Evolutionary conservation across 2,888 invertebrate genomes (phyloP).

Genomic region (Aleiodes alternator): DNA sequence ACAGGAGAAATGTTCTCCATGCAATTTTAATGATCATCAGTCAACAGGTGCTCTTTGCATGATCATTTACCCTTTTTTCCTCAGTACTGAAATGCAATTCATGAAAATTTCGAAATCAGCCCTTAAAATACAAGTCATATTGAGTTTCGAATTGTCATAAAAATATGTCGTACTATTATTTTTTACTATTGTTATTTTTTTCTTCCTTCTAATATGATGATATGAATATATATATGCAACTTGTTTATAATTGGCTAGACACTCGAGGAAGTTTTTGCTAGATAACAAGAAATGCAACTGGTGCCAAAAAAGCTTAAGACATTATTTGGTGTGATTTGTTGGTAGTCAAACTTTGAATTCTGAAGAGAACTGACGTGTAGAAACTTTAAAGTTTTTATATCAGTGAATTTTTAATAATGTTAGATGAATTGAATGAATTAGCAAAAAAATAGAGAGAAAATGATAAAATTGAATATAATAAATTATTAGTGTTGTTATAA

Average conservation of each 20-base stretch:
- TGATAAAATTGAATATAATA: not conserved
- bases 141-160: too few species aligned
- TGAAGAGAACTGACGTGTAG: conserved; percentile 19
- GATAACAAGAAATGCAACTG: conserved; percentile 12
- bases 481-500: not conserved
- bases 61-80: too few species aligned
- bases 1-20: too few species aligned
- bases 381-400: conserved; percentile 7
- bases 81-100: too few species aligned
- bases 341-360: conserved; percentile 39
- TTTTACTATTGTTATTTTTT: not conserved
- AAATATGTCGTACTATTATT: not conserved
- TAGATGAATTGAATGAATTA: not conserved
- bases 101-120: too few species aligned
- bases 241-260: conserved; percentile 10
- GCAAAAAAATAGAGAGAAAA: not conserved
- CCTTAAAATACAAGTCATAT: too few species aligned
- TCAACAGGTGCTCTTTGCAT: too few species aligned
- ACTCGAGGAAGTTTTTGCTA: conserved; percentile 22
- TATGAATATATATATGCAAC: not conserved
- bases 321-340: conserved; percentile 19
- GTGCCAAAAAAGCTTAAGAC: conserved; percentile 26
- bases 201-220: not conserved
- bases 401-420: not conserved
- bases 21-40: too few species aligned